phyloP scores from a whole-genome alignment of 2,113 vertebrate species.

The Dipodomys merriami region DNA sequence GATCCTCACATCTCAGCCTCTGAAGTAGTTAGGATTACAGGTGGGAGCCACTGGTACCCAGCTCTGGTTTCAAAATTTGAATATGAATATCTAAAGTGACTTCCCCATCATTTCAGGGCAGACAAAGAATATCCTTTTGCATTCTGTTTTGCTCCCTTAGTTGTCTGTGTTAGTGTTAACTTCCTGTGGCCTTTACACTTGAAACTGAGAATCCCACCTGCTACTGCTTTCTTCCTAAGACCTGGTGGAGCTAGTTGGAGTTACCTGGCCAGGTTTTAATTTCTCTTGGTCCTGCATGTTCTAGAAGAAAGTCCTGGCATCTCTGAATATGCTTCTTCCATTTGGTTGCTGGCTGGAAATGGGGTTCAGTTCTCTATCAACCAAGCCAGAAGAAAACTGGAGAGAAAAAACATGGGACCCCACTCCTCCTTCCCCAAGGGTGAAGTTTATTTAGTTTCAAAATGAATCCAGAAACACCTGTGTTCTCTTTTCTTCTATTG shows the following conservation, averaged over 20 bases:
- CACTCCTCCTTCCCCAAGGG: not conserved
- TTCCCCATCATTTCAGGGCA: slow-evolving; percentile 5
- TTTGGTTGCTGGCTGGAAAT: not conserved
- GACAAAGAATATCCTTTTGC: not conserved
- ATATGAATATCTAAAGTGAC: not conserved
- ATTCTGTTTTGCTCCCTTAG: not conserved
- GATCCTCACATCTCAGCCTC: no score
- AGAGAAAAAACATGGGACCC: not conserved
- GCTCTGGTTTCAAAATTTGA: not conserved
- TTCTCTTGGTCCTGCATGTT: not conserved
- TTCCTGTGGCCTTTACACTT: slow-evolving; percentile 31
- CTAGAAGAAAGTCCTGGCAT: slow-evolving; percentile 8
- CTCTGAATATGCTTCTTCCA: not conserved
- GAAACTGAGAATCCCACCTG: slow-evolving; percentile 17
- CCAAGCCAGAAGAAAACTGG: not conserved
- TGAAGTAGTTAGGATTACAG: no score
- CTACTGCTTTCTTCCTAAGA: slow-evolving; percentile 55
- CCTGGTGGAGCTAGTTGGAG: not conserved
- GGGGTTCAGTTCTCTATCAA: not conserved
- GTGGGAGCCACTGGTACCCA: not conserved
- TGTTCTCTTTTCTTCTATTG: not conserved
- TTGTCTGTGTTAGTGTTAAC: not conserved
- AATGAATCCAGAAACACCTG: not conserved
- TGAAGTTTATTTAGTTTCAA: slow-evolving; percentile 13
- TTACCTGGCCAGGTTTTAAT: not conserved